These are phyloP conservation scores for Taenaris catops DNA, from an alignment of 2,888 invertebrate species.

Conservation along the genomic window DNA sequence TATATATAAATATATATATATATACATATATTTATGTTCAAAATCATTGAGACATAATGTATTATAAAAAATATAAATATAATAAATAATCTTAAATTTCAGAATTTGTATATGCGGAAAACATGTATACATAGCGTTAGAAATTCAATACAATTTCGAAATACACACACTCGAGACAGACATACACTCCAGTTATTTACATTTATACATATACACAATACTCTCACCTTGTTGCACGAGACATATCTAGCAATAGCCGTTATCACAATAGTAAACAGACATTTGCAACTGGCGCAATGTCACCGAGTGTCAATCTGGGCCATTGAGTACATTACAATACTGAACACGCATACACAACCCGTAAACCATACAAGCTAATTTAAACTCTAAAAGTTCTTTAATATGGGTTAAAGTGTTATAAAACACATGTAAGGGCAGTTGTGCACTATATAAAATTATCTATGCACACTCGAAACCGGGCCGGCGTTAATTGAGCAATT, in stretches of 20 bases:
- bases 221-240: constrained; percentile 1
- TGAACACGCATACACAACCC: constrained; percentile 15
- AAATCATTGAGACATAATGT: too few relatives aligned
- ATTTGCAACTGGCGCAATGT: constrained; percentile 46
- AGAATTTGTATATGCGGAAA: too few relatives aligned
- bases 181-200: too few relatives aligned
- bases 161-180: not conserved
- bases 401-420: constrained; percentile 8
- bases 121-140: too few relatives aligned
- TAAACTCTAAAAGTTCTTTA: too few relatives aligned
- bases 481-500: constrained; percentile 64
- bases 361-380: constrained; percentile 9
- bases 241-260: constrained; percentile 15
- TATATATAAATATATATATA: too few relatives aligned
- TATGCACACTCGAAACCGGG: constrained; percentile 40
- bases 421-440: constrained; percentile 10
- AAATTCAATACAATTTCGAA: too few relatives aligned
- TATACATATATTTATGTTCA: too few relatives aligned
- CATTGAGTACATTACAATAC: constrained; percentile 31
- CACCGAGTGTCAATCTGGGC: constrained; percentile 48
- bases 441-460: constrained; percentile 25
- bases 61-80: too few relatives aligned
- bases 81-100: too few relatives aligned
- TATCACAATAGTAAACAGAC: constrained; percentile 35
- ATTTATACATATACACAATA: constrained; percentile 3